Percentiles rank a stretch among this genome's conserved stretches.
Evolutionary conservation across 2,797 vertebrate genomes (phyloP).

Genomic region (Crocidura indochinensis): DNA sequence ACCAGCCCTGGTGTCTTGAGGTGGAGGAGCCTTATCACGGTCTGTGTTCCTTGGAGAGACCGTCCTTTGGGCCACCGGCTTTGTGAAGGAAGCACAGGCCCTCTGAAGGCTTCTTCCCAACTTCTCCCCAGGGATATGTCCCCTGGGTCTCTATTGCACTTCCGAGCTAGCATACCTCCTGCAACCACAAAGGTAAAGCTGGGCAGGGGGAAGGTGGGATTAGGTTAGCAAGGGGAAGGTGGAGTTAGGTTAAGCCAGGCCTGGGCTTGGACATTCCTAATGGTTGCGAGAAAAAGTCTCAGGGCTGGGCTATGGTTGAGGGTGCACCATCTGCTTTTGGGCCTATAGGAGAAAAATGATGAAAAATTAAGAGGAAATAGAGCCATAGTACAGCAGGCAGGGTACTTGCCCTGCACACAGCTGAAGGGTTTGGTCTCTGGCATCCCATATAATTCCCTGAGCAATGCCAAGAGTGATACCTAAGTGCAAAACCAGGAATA

Average conservation of each 20-base stretch:
- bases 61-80: not conserved
- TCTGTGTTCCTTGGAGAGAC: not conserved
- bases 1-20: not conserved
- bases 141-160: not conserved
- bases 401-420: too few relatives aligned
- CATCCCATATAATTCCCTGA: too few relatives aligned
- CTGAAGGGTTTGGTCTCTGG: too few relatives aligned
- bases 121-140: not conserved
- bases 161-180: slow-evolving; percentile 1
- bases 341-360: not conserved
- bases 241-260: not conserved
- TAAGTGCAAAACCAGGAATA: too few relatives aligned
- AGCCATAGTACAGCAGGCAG: too few relatives aligned
- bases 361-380: too few relatives aligned
- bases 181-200: not conserved
- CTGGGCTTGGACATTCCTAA: not conserved
- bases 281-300: not conserved
- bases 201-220: not conserved
- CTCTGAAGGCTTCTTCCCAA: not conserved
- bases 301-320: not conserved
- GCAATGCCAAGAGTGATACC: too few relatives aligned
- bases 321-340: not conserved
- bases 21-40: not conserved
- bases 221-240: not conserved
- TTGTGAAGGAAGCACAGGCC: not conserved